Conservation (phyloP, 2,888 invertebrate genomes). For the Leptopilina syphax region DNA sequence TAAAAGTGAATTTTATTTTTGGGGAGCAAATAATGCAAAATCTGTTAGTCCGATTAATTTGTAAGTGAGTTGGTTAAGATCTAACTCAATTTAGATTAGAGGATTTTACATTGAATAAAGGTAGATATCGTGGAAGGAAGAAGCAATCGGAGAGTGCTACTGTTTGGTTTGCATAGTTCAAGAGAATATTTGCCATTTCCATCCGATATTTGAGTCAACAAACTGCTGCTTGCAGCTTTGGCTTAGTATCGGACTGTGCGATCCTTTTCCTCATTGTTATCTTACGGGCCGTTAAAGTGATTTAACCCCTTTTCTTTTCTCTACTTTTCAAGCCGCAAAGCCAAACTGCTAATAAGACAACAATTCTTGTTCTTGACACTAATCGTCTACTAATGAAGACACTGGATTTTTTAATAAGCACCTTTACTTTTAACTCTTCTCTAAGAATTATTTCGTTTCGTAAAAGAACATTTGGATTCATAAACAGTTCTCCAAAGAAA, state of each 20-base stretch:
- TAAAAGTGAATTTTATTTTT: background rate
- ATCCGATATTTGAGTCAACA: conserved; percentile 75
- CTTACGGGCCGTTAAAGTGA: conserved; percentile 57
- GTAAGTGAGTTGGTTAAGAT: conserved; percentile 11
- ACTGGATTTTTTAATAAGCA: too few relatives aligned
- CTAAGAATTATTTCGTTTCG: too few relatives aligned
- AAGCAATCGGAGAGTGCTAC: conserved; percentile 52
- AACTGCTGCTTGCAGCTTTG: conserved; percentile 64
- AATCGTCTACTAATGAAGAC: too few relatives aligned
- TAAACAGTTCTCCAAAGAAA: too few relatives aligned
- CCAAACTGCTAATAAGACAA: conserved; percentile 65
- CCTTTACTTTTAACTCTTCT: too few relatives aligned
- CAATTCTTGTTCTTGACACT: background rate
- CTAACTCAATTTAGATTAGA: conserved; percentile 50
- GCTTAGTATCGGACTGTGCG: conserved; percentile 66
- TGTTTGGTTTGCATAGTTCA: conserved; percentile 64
- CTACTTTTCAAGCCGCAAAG: conserved; percentile 58
- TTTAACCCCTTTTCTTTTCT: conserved; percentile 50
- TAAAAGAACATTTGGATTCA: too few relatives aligned
- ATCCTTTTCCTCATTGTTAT: conserved; percentile 66
- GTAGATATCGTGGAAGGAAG: conserved; percentile 51
- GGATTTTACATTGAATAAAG: conserved; percentile 50
- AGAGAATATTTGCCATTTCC: conserved; percentile 73
- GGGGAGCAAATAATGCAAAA: background rate
- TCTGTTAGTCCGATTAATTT: background rate